These are phyloP conservation scores for Nomada goodeniana DNA, from an alignment of 2,888 invertebrate species.

Conservation along the genomic window DNA sequence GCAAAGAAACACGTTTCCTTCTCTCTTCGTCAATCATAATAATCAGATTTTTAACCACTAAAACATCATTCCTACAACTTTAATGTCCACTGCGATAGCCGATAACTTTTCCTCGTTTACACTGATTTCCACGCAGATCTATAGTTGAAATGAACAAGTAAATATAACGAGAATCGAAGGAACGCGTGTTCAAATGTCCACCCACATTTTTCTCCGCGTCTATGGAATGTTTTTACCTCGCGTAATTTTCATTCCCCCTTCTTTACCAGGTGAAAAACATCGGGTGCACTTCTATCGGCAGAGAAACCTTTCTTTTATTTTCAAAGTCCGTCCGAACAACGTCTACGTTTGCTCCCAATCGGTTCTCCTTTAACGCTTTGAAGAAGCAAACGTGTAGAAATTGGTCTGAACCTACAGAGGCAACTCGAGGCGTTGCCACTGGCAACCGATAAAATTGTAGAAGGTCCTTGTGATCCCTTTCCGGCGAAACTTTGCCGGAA, in stretches of 20 bases:
- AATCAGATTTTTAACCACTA: background rate
- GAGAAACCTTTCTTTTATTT: slow-evolving; percentile 31
- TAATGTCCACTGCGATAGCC: background rate
- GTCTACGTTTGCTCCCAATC: slow-evolving; percentile 32
- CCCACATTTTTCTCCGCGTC: background rate
- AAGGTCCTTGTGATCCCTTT: slow-evolving; percentile 72
- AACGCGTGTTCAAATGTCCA: background rate
- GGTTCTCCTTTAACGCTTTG: slow-evolving; percentile 36
- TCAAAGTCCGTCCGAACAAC: slow-evolving; percentile 12
- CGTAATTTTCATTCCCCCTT: slow-evolving; percentile 16
- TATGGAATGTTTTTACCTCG: background rate
- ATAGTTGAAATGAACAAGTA: background rate
- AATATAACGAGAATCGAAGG: background rate
- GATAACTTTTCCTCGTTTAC: background rate
- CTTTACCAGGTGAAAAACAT: slow-evolving; percentile 49
- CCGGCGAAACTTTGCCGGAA: slow-evolving; percentile 69
- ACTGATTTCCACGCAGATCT: background rate
- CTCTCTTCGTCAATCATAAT: background rate
- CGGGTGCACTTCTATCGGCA: slow-evolving; percentile 14
- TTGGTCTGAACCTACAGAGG: slow-evolving; percentile 61
- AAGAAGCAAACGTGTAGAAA: slow-evolving; percentile 56
- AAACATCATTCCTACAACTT: background rate
- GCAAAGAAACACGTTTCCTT: background rate
- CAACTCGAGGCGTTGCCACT: slow-evolving; percentile 77
- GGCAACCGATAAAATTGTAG: slow-evolving; percentile 78